phyloP scores from a whole-genome alignment of 2,113 vertebrate species.

The Cyphomyrus plagiostoma region DNA sequence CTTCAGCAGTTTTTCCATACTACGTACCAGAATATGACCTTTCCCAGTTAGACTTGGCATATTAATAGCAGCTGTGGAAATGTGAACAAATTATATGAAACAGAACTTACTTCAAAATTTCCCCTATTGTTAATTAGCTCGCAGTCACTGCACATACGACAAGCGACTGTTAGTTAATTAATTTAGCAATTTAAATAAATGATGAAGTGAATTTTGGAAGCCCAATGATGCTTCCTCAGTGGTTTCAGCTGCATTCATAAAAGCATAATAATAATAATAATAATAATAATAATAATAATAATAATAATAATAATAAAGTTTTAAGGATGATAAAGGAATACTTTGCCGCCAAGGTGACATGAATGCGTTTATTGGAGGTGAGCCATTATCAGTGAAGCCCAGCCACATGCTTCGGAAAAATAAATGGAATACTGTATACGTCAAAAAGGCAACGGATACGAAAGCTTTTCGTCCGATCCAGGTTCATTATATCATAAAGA shows the following conservation, averaged over 20 bases:
- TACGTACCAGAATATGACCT: neutral
- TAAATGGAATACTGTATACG: neutral
- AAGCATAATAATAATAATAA: neutral
- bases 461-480: neutral
- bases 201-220: neutral
- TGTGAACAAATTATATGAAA: neutral
- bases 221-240: neutral
- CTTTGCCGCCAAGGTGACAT: neutral
- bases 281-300: neutral
- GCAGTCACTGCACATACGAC: neutral
- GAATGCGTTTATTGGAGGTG: neutral
- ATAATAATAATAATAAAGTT: neutral
- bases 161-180: neutral
- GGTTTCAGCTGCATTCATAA: neutral
- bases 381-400: neutral
- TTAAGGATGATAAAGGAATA: neutral
- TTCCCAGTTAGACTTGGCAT: neutral
- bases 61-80: neutral
- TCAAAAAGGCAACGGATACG: neutral
- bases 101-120: neutral
- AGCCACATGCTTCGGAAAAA: neutral
- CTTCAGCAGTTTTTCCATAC: neutral
- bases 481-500: constrained; percentile 13
- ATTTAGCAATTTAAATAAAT: neutral
- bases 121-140: neutral